These are phyloP conservation scores for Lepidocolaptes lacrymiger DNA, from an alignment of 2,797 vertebrate genomes.

Conservation along the genomic window DNA sequence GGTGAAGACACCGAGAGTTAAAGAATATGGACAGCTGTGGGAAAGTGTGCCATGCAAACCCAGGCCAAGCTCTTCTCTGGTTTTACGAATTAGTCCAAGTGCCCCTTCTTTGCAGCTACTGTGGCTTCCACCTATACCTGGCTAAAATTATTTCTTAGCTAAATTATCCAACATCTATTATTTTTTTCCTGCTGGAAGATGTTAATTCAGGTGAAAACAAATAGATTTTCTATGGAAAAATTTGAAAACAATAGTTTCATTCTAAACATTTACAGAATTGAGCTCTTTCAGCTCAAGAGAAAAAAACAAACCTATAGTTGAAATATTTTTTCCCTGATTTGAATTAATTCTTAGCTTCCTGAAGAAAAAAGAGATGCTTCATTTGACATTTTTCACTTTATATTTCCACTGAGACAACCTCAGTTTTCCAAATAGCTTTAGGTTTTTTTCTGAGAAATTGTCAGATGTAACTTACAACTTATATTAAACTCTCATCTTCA, in stretches of 20 bases:
- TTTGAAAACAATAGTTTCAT: neutral
- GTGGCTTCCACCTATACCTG: neutral
- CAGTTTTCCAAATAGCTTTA: conserved; percentile 42
- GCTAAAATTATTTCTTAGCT: neutral
- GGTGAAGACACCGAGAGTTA: accelerated
- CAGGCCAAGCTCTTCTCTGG: neutral
- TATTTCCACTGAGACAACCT: neutral
- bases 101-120: neutral
- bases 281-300: neutral
- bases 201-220: neutral
- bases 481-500: conserved; percentile 49
- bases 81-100: neutral
- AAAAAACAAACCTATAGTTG: neutral
- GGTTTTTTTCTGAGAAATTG: conserved; percentile 25
- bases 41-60: neutral
- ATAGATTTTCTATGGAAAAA: neutral
- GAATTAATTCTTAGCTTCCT: neutral
- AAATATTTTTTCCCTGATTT: neutral
- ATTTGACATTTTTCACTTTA: conserved; percentile 26
- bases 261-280: neutral
- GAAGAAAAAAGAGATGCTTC: neutral
- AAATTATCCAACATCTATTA: neutral
- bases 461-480: conserved; percentile 36
- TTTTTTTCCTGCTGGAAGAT: neutral
- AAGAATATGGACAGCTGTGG: neutral